Conservation (phyloP, 2,888 invertebrate genomes). For the Zootermopsis nevadensis region DNA sequence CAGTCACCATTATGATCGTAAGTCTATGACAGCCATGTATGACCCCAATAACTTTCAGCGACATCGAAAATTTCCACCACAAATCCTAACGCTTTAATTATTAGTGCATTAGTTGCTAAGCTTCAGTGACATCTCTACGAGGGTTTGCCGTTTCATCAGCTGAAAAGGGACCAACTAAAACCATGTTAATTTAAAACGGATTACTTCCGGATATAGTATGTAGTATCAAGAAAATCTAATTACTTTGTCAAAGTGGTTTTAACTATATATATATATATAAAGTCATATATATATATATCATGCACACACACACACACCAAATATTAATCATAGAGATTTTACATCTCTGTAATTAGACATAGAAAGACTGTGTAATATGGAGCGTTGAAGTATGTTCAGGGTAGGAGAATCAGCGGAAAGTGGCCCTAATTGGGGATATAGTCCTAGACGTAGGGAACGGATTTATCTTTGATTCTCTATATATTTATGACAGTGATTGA, state of each 20-base stretch:
- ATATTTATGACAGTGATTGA: too few relatives aligned
- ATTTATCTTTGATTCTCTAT: too few relatives aligned
- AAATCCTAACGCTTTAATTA: constrained; percentile 2
- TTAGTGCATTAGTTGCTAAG: constrained; percentile 9
- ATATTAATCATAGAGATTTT: neutral
- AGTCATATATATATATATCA: too few relatives aligned
- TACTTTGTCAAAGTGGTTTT: neutral
- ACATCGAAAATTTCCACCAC: constrained; percentile 4
- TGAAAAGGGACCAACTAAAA: neutral
- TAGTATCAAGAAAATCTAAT: constrained; percentile 21
- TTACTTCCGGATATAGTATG: neutral
- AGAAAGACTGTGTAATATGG: neutral
- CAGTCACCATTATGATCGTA: neutral
- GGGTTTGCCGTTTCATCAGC: neutral
- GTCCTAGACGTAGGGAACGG: neutral
- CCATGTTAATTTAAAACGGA: constrained; percentile 20
- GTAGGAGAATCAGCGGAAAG: neutral
- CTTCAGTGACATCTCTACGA: neutral
- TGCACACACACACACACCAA: neutral
- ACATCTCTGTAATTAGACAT: neutral
- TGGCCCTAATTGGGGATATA: neutral
- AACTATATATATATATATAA: neutral
- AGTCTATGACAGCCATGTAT: neutral
- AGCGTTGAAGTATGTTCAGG: neutral
- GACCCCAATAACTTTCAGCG: neutral